Evolutionary conservation across 2,797 vertebrate species (phyloP).

Genomic region (Microctenopoma stevenorrisi): DNA sequence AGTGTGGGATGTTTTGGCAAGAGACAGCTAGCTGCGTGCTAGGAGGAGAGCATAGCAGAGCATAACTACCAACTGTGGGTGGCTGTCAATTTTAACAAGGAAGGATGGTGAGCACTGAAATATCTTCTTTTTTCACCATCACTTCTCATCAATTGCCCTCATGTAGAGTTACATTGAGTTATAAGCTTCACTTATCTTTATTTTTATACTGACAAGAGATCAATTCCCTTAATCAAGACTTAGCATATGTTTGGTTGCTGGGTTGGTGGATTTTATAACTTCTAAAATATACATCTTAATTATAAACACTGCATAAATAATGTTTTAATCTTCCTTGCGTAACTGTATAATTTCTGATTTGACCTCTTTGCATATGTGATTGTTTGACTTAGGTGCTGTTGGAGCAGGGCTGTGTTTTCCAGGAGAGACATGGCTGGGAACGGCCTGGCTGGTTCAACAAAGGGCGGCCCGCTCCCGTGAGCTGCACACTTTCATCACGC

Average conservation of each 20-base stretch:
- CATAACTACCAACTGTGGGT: conserved; percentile 75
- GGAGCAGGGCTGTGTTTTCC: conserved; percentile 91
- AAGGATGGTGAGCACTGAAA: conserved; percentile 41
- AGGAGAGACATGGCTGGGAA: conserved; percentile 97
- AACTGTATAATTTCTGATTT: not conserved
- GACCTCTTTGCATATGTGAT: conserved; percentile 5
- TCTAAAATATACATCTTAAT: not conserved
- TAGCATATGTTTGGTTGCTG: not conserved
- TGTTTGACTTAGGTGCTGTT: conserved; percentile 86
- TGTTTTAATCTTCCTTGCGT: too few species aligned
- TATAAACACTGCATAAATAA: too few species aligned
- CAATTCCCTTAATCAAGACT: not conserved
- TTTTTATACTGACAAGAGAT: not conserved
- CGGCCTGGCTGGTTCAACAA: conserved; percentile 94
- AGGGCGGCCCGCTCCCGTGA: conserved; percentile 86
- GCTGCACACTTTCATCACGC: conserved; percentile 39
- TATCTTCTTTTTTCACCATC: conserved; percentile 26
- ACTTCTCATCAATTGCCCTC: not conserved
- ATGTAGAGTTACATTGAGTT: not conserved
- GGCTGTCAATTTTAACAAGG: conserved; percentile 73
- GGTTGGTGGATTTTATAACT: not conserved
- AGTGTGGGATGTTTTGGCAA: conserved; percentile 80
- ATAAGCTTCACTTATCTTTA: conserved; percentile 16
- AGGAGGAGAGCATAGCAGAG: conserved; percentile 60
- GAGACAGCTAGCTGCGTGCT: conserved; percentile 68